phyloP scores from a whole-genome alignment of 64 coral and sea anemone genomes.

The Exaiptasia diaphana region DNA sequence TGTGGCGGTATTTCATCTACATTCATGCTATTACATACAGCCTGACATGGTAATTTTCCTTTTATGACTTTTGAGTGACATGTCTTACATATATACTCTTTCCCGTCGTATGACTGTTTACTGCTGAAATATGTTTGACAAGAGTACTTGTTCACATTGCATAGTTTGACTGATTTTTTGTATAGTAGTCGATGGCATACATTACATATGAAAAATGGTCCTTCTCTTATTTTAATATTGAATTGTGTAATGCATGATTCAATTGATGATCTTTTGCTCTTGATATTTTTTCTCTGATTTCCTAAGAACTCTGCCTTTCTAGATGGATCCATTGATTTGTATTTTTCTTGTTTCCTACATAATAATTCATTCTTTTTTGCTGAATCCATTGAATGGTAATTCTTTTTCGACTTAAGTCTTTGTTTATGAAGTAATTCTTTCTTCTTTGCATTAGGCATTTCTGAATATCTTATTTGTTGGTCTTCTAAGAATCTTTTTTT shows the following conservation, averaged over 20 bases:
- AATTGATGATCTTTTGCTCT: not conserved
- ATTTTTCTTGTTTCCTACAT: not conserved
- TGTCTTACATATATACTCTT: conserved; percentile 63
- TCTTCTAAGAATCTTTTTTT: no score
- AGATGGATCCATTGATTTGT: not conserved
- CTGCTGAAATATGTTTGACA: conserved; percentile 32
- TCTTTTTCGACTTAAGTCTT: not conserved
- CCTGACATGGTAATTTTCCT: conserved; percentile 57
- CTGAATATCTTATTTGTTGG: no score
- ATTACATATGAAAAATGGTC: conserved; percentile 41
- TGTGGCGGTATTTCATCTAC: conserved; percentile 65
- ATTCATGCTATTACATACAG: conserved; percentile 48
- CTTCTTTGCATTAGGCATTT: no score
- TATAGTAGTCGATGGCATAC: conserved; percentile 47
- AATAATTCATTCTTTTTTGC: not conserved
- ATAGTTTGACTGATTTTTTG: conserved; percentile 38
- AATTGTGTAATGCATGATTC: conserved; percentile 31
- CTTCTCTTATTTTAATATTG: conserved; percentile 42
- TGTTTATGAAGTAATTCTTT: no score
- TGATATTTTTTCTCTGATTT: not conserved
- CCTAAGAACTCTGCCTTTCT: not conserved
- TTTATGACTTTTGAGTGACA: conserved; percentile 58
- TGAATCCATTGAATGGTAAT: not conserved
- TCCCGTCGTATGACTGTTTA: conserved; percentile 20
- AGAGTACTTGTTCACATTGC: not conserved